phyloP scores from a whole-genome alignment of 2,888 invertebrate species.

The Lasioglossum zephyrum region DNA sequence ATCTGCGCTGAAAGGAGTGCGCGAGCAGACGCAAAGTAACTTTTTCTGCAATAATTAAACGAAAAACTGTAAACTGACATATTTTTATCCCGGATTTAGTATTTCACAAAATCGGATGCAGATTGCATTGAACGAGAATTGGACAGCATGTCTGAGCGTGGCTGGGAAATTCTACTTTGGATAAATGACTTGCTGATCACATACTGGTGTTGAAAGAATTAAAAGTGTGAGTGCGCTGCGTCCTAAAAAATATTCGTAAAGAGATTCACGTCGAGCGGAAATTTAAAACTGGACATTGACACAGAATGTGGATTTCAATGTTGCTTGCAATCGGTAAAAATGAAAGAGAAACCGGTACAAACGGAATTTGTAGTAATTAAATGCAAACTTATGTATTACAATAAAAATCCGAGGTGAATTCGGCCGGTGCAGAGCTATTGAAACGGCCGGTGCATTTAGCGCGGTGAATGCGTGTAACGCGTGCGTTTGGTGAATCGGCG shows the following conservation, averaged over 20 bases:
- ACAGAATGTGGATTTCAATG: background rate
- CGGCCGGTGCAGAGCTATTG: slow-evolving; percentile 35
- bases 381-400: background rate
- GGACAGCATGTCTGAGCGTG: background rate
- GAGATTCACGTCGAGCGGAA: background rate
- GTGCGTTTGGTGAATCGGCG: background rate
- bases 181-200: too few relatives aligned
- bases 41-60: background rate
- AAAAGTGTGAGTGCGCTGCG: background rate
- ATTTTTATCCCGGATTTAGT: background rate
- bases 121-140: background rate
- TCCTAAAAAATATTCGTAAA: background rate
- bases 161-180: background rate
- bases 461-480: background rate
- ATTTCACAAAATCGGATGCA: background rate
- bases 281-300: background rate
- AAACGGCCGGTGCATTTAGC: background rate
- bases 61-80: background rate
- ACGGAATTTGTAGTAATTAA: background rate
- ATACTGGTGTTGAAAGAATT: background rate
- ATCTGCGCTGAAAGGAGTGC: background rate
- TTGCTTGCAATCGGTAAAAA: too few relatives aligned
- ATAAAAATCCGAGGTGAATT: slow-evolving; percentile 46
- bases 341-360: background rate
- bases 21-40: background rate